Percentiles rank a stretch among this genome's conserved stretches.
Evolutionary conservation across 2,797 vertebrate species (phyloP).

Genomic region (Lacerta agilis): DNA sequence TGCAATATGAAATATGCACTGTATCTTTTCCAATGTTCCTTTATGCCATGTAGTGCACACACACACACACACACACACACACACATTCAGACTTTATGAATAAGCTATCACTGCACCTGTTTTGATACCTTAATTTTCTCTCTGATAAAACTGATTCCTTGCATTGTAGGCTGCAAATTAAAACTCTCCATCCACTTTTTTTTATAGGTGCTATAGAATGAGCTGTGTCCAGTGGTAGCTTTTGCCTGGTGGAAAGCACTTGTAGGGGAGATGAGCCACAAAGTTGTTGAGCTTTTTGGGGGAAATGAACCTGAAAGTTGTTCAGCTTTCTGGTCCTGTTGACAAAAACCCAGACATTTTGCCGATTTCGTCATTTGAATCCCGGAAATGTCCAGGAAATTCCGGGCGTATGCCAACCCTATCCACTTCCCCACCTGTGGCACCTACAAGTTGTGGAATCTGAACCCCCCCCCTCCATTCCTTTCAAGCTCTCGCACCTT

Average conservation of each 20-base stretch:
- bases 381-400: no score
- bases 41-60: not conserved
- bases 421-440: no score
- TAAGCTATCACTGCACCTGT: slow-evolving; percentile 25
- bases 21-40: slow-evolving; percentile 31
- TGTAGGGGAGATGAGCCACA: not conserved
- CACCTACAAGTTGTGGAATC: no score
- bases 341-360: no score
- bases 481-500: not conserved
- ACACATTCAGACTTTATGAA: slow-evolving; percentile 57
- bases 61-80: not conserved
- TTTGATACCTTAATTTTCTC: slow-evolving; percentile 53
- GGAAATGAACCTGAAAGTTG: no score
- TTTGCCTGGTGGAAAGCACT: slow-evolving; percentile 1
- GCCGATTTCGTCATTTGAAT: no score
- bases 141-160: slow-evolving; percentile 59
- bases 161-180: slow-evolving; percentile 55
- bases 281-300: no score
- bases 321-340: no score
- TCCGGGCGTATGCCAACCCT: no score
- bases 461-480: no score
- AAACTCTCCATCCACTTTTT: slow-evolving; percentile 32
- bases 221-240: not conserved
- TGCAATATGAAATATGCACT: slow-evolving; percentile 35
- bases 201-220: slow-evolving; percentile 20